Conservation (phyloP, 2,797 vertebrate genomes). For the Tauraco hartlaubi region DNA sequence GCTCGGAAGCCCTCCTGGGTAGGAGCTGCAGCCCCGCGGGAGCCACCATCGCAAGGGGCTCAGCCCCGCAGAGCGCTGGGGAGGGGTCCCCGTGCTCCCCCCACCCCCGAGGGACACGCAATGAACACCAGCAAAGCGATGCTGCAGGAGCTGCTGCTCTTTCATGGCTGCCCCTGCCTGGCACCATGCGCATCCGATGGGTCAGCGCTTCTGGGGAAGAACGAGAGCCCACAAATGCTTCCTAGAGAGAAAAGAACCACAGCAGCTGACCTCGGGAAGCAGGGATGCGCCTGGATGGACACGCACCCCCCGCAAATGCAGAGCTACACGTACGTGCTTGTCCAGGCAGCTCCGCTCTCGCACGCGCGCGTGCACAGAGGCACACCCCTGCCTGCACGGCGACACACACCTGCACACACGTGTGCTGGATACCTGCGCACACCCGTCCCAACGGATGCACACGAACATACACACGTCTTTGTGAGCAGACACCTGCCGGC, state of each 20-base stretch:
- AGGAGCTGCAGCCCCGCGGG: rapidly evolving
- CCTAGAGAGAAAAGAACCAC: not conserved
- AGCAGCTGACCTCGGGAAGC: not conserved
- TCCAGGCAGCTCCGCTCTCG: not conserved
- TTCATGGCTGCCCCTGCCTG: not conserved
- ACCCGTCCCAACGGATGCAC: not conserved
- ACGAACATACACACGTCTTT: not conserved
- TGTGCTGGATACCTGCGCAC: rapidly evolving
- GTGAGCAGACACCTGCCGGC: rapidly evolving
- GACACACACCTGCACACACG: rapidly evolving
- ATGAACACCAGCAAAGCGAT: not conserved
- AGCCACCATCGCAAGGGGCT: rapidly evolving
- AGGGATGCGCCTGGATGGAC: rapidly evolving
- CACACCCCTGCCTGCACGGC: not conserved
- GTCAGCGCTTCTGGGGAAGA: not conserved
- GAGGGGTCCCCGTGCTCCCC: not conserved
- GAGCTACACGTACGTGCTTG: rapidly evolving
- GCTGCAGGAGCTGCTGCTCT: not conserved
- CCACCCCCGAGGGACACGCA: rapidly evolving
- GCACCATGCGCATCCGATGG: not conserved
- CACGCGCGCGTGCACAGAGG: rapidly evolving
- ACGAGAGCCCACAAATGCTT: not conserved
- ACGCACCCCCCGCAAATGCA: rapidly evolving
- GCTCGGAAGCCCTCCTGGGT: not conserved
- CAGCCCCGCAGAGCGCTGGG: not conserved